A percentile compares a stretch with the other conserved stretches of the same genome.
phyloP scores from a whole-genome alignment of 2,113 vertebrate genomes.

The Xiphophorus maculatus region DNA sequence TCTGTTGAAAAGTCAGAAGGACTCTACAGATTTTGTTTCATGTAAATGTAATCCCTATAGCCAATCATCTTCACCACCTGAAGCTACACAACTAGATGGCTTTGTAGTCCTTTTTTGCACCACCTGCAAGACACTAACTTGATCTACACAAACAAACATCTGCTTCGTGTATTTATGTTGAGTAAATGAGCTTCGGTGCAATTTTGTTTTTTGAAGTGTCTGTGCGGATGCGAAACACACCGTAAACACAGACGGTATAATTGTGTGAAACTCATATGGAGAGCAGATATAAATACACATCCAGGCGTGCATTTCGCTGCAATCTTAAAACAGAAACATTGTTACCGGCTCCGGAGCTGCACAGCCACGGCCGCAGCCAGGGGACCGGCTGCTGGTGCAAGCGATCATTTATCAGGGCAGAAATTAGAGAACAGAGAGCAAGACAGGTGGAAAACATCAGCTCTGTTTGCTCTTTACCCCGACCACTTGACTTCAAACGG shows the following conservation, averaged over 20 bases:
- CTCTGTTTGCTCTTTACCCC: constrained; percentile 49
- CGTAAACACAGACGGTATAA: constrained; percentile 5
- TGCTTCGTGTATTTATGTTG: constrained; percentile 7
- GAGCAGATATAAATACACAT: constrained; percentile 33
- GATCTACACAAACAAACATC: constrained; percentile 16
- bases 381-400: constrained; percentile 14
- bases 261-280: constrained; percentile 10
- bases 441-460: constrained; percentile 55
- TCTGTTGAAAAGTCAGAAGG: background rate
- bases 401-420: constrained; percentile 36
- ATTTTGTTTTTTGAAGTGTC: background rate
- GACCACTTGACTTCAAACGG: constrained; percentile 56
- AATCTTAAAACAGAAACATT: constrained; percentile 30
- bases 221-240: background rate
- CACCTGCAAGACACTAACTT: constrained; percentile 3
- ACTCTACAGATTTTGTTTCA: too few relatives aligned
- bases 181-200: background rate
- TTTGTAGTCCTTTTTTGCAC: constrained; percentile 19
- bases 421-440: constrained; percentile 43
- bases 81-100: background rate
- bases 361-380: constrained; percentile 7
- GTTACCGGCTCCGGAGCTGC: background rate
- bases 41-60: background rate
- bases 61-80: background rate
- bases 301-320: constrained; percentile 20